Evolutionary conservation across 2,113 vertebrate species (phyloP), one percentile per base, ranked within the genome.

Genomic region (Atrichornis clamosus): DNA sequence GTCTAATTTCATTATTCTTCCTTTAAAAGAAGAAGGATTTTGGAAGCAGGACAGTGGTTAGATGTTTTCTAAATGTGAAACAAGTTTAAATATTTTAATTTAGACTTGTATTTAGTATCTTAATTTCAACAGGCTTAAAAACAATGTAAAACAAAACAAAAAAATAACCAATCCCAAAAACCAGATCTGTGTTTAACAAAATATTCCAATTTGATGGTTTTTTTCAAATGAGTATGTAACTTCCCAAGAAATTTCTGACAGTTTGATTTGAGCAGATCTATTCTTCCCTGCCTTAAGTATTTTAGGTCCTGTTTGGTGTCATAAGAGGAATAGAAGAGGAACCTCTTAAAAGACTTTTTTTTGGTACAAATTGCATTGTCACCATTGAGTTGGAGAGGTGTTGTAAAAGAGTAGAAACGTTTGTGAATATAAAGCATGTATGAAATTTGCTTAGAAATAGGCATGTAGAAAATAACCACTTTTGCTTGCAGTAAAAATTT

Each of bases 281-380:
- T 81, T 69, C 50, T 70, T 32, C 22, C 15, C 28, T 76, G 18
- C 41, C 32, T 9, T 49, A 46, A 49, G 28, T 55, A 58, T 79
- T 92, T 84, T 42, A 74, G 46, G 26, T 84, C 30, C 10, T 44
- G 6, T 67, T 84, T 78, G 32, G 23, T 58, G 3, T 78, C 8
- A 27, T 37, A 15, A 67, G 23, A 67, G 15, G 21, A 74, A 58
- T 2, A 58, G 46, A 68, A 65, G 33, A 70, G 30, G 20, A 77
- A 15, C 15, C 52, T 77, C 10, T 44, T 65, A 21, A 50, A 73
- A 47, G 23, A 6, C 1, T 2, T 30, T 17, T 22, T 65, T 58
- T 68, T 28, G 79, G 47, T 50, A 11, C 8, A 20, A 9, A 7
- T 70, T 0, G 0, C 23, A 4, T 47, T 72, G 39, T 82, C 35